Base-by-base conservation (phyloP, 2,888 invertebrate species). In the Hypolimnas misippus region DNA sequence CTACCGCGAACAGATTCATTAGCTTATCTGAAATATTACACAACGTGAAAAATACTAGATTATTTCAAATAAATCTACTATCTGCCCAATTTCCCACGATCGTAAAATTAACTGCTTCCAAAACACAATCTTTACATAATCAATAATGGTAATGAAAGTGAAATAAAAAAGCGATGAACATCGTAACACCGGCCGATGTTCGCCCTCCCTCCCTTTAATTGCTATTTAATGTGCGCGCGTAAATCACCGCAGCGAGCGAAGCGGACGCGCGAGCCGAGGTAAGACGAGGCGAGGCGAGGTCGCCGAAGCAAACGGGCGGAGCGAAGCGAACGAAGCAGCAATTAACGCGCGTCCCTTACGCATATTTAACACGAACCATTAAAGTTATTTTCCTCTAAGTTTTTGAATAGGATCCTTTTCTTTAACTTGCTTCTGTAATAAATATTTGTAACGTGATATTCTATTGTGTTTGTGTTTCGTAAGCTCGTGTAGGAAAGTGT, bases 191-290 rank as follows among this genome's bases (percentile, higher is more conserved):
- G 44, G n/a, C 17, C 52, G 40, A 14, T 17, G 50, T 17, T 51
- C 19, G n/a, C n/a, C n/a, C n/a, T n/a, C 44, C 5, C 29, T 42
- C 21, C 42, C 40, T 53, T 44, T 59, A 52, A 59, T 59, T 59
- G 44, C 21, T 21, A 44, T 59, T 51, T 58, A 58, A 58, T 44
- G 52, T 33, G 33, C 44, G 52, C 17, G 16, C 33, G 33, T 46
- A 52, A 52, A 53, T 53, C 52, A 53, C 42, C 52, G 52, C 21
- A 16, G 17, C 44, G 40, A 16, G 3, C 40, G 19, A 8, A 10
- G 44, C 21, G 12, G 21, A 25, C 25, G 25, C 25, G 19, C 25
- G 35, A n/a, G n/a, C 51, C 12, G 12, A n/a, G 7, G 29, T 5
- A n/a, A 10, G 33, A 3, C n/a, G 21, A 21, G 53, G 14, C 21